These are phyloP conservation scores for Artemia sinica DNA, from an alignment of 2,888 invertebrate species.

Conservation along the genomic window DNA sequence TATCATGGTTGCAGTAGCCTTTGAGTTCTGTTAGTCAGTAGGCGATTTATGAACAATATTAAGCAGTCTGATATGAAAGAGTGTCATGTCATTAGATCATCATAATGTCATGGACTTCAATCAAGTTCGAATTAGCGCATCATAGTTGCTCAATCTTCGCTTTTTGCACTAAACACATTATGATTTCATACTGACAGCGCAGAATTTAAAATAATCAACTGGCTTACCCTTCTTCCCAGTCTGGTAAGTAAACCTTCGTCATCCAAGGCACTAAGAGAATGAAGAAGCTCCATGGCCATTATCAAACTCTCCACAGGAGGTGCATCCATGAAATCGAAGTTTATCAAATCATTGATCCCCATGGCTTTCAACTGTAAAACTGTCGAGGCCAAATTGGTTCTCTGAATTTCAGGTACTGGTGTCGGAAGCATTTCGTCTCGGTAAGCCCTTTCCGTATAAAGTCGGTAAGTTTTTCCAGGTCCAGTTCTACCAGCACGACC, in stretches of 20 bases:
- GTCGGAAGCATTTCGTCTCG: conserved; percentile 96
- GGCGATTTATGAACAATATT: too few species aligned
- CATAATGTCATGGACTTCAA: too few species aligned
- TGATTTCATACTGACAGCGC: conserved; percentile 8
- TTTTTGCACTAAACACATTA: too few species aligned
- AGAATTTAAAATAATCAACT: background rate
- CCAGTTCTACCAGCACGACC: conserved; percentile 94
- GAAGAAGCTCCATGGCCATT: conserved; percentile 89
- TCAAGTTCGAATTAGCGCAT: too few species aligned
- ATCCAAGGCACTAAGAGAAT: conserved; percentile 89
- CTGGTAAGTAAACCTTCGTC: conserved; percentile 73
- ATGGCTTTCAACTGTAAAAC: conserved; percentile 92
- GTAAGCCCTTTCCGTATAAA: conserved; percentile 95
- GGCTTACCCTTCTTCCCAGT: conserved; percentile 49
- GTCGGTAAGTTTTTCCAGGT: conserved; percentile 87
- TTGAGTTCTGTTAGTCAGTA: too few species aligned
- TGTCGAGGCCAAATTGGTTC: conserved; percentile 91
- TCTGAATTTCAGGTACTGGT: conserved; percentile 94
- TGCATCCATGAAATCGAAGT: conserved; percentile 99
- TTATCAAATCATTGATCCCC: conserved; percentile 95
- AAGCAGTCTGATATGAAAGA: too few species aligned
- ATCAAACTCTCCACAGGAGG: conserved; percentile 94
- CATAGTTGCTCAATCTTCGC: too few species aligned
- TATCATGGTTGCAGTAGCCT: too few species aligned
- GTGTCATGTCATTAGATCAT: too few species aligned